A percentile compares a stretch with the other conserved stretches of the same genome.
Evolutionary conservation across 1,140 invertebrate species (phyloP).

Genomic region (Ditylenchus dipsaci): DNA sequence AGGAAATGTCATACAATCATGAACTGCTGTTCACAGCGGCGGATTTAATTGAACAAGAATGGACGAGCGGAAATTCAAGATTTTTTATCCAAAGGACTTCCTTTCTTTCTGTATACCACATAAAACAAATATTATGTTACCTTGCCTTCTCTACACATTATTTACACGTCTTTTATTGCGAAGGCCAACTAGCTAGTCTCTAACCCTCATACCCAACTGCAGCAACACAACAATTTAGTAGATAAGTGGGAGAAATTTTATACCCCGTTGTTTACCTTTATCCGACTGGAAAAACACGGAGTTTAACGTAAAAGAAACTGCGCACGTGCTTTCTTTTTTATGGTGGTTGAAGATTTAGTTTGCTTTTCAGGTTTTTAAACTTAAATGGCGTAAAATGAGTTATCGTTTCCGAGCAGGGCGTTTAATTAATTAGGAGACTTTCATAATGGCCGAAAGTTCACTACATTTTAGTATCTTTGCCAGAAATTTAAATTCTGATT

Average conservation of each 20-base stretch:
- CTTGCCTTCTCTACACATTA: not conserved
- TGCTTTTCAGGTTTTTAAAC: no score
- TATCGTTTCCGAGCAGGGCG: no score
- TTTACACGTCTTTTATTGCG: conserved; percentile 1
- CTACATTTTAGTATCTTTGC: no score
- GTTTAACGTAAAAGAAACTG: no score
- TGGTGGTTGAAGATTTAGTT: no score
- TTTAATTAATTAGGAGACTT: no score
- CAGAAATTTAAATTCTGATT: no score
- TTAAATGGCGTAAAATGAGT: no score
- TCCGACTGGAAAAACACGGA: no score
- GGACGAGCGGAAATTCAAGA: not conserved
- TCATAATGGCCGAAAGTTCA: no score
- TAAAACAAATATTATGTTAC: conserved; percentile 3
- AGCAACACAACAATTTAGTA: not conserved
- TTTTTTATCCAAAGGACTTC: not conserved
- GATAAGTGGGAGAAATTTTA: not conserved
- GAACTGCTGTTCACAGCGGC: not conserved
- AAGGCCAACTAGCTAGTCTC: not conserved
- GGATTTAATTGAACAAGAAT: not conserved
- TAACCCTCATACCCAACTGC: not conserved
- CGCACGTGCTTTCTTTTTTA: no score
- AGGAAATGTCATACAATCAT: conserved; percentile 1
- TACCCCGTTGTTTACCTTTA: no score
- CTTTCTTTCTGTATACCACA: not conserved